These are phyloP conservation scores for Electrophaes corylata DNA, from an alignment of 2,888 invertebrate genomes.

Conservation along the genomic window DNA sequence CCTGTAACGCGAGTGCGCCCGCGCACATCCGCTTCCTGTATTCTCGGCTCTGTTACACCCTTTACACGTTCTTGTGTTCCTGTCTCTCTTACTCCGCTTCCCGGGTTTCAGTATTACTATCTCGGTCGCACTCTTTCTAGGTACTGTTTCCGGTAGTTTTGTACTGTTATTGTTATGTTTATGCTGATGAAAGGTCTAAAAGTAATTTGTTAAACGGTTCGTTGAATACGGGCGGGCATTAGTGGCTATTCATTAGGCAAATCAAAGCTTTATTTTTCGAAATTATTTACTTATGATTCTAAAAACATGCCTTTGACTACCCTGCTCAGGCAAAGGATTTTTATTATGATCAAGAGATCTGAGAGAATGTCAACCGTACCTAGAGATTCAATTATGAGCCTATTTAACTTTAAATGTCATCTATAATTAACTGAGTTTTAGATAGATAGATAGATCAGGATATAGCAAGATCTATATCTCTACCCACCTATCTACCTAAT, in stretches of 20 bases:
- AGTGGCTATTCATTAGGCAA: slow-evolving; percentile 17
- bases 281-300: too few relatives aligned
- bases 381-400: too few relatives aligned
- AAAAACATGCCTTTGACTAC: too few relatives aligned
- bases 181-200: slow-evolving; percentile 15
- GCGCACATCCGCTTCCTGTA: slow-evolving; percentile 77
- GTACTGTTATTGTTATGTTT: slow-evolving; percentile 25
- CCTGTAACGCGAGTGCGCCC: slow-evolving; percentile 58
- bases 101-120: slow-evolving; percentile 73
- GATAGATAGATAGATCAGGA: too few relatives aligned
- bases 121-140: slow-evolving; percentile 50
- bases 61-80: slow-evolving; percentile 43
- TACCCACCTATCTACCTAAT: too few relatives aligned
- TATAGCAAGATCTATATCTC: too few relatives aligned
- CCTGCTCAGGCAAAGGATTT: too few relatives aligned
- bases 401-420: too few relatives aligned
- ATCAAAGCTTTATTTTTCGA: slow-evolving; percentile 6
- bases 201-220: slow-evolving; percentile 17
- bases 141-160: slow-evolving; percentile 51
- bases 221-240: slow-evolving; percentile 20
- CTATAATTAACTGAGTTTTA: too few relatives aligned
- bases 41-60: slow-evolving; percentile 57
- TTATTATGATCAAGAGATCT: too few relatives aligned
- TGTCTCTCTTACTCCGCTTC: slow-evolving; percentile 41
- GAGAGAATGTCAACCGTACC: too few relatives aligned